Evolutionary conservation across 2,797 vertebrate species (phyloP), one percentile per base, ranked within the genome.

Genomic region (Kryptolebias ocellatus): DNA sequence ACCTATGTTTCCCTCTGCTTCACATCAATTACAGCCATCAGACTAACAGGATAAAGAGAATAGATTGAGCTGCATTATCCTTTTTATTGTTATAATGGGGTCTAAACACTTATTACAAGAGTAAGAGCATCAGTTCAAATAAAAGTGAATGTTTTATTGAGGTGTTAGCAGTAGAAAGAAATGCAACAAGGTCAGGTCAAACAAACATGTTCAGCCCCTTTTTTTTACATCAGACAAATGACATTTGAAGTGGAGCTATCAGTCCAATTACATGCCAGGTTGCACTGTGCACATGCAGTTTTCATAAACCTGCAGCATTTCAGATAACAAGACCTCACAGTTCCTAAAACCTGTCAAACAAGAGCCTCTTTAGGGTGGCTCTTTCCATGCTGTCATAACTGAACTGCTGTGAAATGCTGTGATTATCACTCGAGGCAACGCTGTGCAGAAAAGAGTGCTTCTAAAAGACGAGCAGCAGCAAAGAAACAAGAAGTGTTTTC

Each of bases 321-420:
- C 72, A 74, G 61, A 72, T 75, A 74, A 77, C 78, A 76, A 79
- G 60, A 84, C 72, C 55, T 49, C 31, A 74, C 28, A 3, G 17
- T 8, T 60, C 47, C 60, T 73, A 68, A 76, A 86, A 78, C 74
- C 61, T 46, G 29, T 52, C 49, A 56, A 18, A 54, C 70, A 66
- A 67, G 59, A 73, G 39, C 70, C 72, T 81, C 74, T 75, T 66
- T 69, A 51, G 47, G 50, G 62, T 39, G 1, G 5, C 64, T 84
- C 72, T 66, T 56, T 74, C 54, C 53, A 45, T 2, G 44, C 69
- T 76, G 83, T 77, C 70, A 73, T 71, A 86, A 74, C 81, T 76
- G 79, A 51, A 51, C 61, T 74, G 72, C 77, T 82, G 64, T 80
- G 78, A 89, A 90, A 87, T 70, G 59, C 64, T 34, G n/a, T 74